phyloP scores from a whole-genome alignment of 1,140 invertebrate species.

The Drosophila parabipectinata region DNA sequence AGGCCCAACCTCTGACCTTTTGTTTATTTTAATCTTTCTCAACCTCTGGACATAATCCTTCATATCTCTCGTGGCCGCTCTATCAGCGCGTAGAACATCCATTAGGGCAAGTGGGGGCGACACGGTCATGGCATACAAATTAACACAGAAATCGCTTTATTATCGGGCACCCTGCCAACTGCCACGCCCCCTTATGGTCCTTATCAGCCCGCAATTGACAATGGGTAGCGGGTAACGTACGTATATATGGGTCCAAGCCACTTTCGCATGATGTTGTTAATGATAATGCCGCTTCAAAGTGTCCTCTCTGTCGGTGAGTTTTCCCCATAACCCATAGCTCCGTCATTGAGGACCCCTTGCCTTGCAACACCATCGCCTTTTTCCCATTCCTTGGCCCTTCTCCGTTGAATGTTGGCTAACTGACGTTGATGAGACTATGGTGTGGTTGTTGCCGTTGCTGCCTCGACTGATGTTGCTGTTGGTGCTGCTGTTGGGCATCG shows the following conservation, averaged over 20 bases:
- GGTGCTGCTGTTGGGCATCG: slow-evolving; percentile 56
- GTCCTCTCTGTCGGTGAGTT: slow-evolving; percentile 33
- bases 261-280: slow-evolving; percentile 71
- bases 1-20: neutral
- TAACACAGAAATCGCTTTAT: slow-evolving; percentile 74
- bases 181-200: slow-evolving; percentile 7
- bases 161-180: slow-evolving; percentile 31
- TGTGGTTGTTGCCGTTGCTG: slow-evolving; percentile 38
- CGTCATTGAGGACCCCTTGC: neutral
- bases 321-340: neutral
- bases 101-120: slow-evolving; percentile 58
- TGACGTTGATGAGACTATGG: slow-evolving; percentile 76
- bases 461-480: slow-evolving; percentile 7
- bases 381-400: slow-evolving; percentile 17
- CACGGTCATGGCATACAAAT: slow-evolving; percentile 69
- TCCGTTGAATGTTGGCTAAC: slow-evolving; percentile 26
- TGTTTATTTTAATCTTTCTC: slow-evolving; percentile 16
- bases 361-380: neutral
- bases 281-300: slow-evolving; percentile 62
- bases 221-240: slow-evolving; percentile 37
- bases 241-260: slow-evolving; percentile 27
- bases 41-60: slow-evolving; percentile 19
- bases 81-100: slow-evolving; percentile 58
- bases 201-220: slow-evolving; percentile 62
- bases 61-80: slow-evolving; percentile 48